Percentiles rank a stretch among this genome's conserved stretches.
Conservation (phyloP, 2,888 invertebrate species). For the Strigamia maritima region DNA sequence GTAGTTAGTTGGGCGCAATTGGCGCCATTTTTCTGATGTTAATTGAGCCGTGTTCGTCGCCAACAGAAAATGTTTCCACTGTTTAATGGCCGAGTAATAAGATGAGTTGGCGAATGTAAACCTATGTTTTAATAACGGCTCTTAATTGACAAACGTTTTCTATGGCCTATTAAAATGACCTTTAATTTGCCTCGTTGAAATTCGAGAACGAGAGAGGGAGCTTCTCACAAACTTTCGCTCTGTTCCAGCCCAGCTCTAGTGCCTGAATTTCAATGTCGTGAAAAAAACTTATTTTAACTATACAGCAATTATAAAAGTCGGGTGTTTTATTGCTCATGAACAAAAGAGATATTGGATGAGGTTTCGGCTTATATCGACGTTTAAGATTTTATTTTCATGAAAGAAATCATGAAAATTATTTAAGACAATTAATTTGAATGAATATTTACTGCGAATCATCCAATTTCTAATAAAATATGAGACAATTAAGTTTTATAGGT, state of each 20-base stretch:
- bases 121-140: slow-evolving; percentile 26
- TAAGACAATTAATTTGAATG: too few relatives aligned
- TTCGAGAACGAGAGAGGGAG: slow-evolving; percentile 3
- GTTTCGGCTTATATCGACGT: not conserved
- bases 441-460: not conserved
- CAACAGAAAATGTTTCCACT: slow-evolving; percentile 29
- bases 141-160: slow-evolving; percentile 28
- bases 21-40: slow-evolving; percentile 27
- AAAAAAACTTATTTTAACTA: not conserved
- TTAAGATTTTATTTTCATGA: not conserved
- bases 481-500: not conserved
- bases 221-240: not conserved
- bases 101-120: slow-evolving; percentile 32
- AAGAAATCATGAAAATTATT: too few relatives aligned
- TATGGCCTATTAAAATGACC: slow-evolving; percentile 28
- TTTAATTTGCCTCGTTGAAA: slow-evolving; percentile 27
- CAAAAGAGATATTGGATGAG: slow-evolving; percentile 12
- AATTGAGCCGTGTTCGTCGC: slow-evolving; percentile 18
- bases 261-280: not conserved
- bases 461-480: not conserved
- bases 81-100: slow-evolving; percentile 25
- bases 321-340: not conserved
- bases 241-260: not conserved
- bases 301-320: not conserved
- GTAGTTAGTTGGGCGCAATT: slow-evolving; percentile 10